Percentiles rank a stretch among this genome's conserved stretches.
Evolutionary conservation across 2,888 invertebrate genomes (phyloP).

Genomic region (Coenonympha glycerion): DNA sequence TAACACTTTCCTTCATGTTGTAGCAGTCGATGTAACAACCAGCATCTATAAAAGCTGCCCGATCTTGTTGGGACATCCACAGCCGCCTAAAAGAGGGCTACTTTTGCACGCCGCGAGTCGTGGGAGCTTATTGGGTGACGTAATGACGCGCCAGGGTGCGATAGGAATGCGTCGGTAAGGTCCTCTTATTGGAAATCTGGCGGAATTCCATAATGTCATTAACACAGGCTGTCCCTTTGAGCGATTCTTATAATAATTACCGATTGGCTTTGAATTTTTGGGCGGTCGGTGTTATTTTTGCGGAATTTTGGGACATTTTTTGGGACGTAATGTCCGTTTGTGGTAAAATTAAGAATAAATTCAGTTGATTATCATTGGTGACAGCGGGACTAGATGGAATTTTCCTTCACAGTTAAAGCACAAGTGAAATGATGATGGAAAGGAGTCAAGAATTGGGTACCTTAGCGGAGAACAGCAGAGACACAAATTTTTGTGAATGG

Average conservation of each 20-base stretch:
- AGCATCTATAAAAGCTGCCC: background rate
- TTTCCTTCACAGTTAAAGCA: no score
- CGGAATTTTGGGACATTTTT: slow-evolving; percentile 11
- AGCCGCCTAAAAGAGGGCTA: slow-evolving; percentile 19
- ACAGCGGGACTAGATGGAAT: no score
- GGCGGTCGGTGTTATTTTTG: slow-evolving; percentile 2
- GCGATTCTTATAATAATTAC: slow-evolving; percentile 28
- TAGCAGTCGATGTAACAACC: no score
- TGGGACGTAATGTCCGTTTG: no score
- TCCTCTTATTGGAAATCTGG: slow-evolving; percentile 32
- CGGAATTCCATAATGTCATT: slow-evolving; percentile 26
- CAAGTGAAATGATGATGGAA: no score
- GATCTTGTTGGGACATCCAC: background rate
- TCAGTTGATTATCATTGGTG: no score
- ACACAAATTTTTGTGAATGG: background rate
- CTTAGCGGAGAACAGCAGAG: no score
- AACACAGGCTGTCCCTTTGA: slow-evolving; percentile 25
- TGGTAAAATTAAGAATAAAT: no score
- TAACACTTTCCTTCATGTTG: no score
- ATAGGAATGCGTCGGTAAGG: slow-evolving; percentile 28
- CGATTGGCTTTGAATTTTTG: slow-evolving; percentile 25
- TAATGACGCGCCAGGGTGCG: slow-evolving; percentile 35
- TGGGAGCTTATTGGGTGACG: slow-evolving; percentile 41
- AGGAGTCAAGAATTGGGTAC: no score
- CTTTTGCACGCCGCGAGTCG: slow-evolving; percentile 34